Evolutionary conservation across 2,113 vertebrate genomes (phyloP).

Genomic region (Aptenodytes patagonicus): DNA sequence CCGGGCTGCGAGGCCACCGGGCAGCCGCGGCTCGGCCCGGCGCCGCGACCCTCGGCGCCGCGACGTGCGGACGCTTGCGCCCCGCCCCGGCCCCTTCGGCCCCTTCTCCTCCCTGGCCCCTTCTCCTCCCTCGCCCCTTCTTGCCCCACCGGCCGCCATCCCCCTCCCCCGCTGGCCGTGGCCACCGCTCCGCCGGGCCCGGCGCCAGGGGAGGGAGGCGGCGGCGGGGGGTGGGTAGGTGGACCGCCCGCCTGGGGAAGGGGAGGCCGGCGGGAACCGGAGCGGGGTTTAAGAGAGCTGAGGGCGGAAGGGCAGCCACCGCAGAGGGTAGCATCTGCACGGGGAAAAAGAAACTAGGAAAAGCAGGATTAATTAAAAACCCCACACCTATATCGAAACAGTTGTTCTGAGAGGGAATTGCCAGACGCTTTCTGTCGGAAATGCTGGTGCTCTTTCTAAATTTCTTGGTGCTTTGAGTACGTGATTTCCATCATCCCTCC

Average conservation of each 20-base stretch:
- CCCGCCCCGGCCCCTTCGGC: too few relatives aligned
- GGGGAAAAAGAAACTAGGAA: background rate
- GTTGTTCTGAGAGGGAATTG: background rate
- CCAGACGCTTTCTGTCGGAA: background rate
- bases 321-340: background rate
- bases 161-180: too few relatives aligned
- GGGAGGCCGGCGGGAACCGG: background rate
- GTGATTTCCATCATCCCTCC: background rate
- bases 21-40: background rate
- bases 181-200: background rate
- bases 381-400: accelerated
- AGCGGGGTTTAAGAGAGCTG: background rate
- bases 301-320: background rate
- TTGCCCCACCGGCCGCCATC: background rate
- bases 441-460: accelerated
- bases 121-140: too few relatives aligned
- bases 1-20: background rate
- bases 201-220: background rate
- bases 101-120: too few relatives aligned
- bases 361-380: too few relatives aligned
- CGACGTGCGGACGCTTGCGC: background rate
- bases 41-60: background rate
- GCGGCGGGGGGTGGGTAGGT: background rate
- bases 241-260: background rate
- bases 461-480: background rate